These are phyloP conservation scores for Takifugu ocellatus DNA, from an alignment of 2,797 vertebrate genomes.

Conservation along the genomic window DNA sequence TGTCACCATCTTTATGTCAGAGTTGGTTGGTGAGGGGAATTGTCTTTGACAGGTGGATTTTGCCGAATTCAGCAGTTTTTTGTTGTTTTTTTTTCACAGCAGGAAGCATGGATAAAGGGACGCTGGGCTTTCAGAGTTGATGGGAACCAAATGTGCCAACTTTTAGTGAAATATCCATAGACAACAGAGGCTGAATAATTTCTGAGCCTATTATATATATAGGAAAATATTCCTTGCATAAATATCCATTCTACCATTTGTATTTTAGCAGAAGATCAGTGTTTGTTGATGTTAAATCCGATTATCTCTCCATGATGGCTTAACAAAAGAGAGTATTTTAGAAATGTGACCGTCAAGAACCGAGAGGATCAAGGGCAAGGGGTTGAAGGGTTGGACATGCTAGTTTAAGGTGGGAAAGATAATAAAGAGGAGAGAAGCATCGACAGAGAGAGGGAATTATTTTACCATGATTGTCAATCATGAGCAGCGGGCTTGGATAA, in stretches of 20 bases:
- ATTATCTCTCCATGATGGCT: too few relatives aligned
- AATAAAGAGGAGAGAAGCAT: slow-evolving; percentile 77
- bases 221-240: neutral
- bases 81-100: slow-evolving; percentile 29
- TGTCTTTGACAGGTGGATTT: slow-evolving; percentile 67
- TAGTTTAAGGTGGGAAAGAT: slow-evolving; percentile 55
- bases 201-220: slow-evolving; percentile 2
- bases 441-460: slow-evolving; percentile 78
- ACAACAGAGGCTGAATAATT: slow-evolving; percentile 23
- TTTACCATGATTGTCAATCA: slow-evolving; percentile 92
- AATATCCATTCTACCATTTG: neutral
- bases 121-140: slow-evolving; percentile 33
- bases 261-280: neutral
- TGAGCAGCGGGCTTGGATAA: slow-evolving; percentile 46
- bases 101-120: slow-evolving; percentile 29
- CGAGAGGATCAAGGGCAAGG: slow-evolving; percentile 27
- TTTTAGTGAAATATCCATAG: slow-evolving; percentile 46
- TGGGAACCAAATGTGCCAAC: slow-evolving; percentile 32
- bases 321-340: slow-evolving; percentile 75
- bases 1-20: slow-evolving; percentile 65
- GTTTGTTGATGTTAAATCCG: neutral
- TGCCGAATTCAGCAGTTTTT: slow-evolving; percentile 69
- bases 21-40: slow-evolving; percentile 59
- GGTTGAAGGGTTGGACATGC: slow-evolving; percentile 18
- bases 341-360: slow-evolving; percentile 48